Base-by-base conservation (phyloP, 2,888 invertebrate genomes). In the Lepidocyrtinus sp. region DNA sequence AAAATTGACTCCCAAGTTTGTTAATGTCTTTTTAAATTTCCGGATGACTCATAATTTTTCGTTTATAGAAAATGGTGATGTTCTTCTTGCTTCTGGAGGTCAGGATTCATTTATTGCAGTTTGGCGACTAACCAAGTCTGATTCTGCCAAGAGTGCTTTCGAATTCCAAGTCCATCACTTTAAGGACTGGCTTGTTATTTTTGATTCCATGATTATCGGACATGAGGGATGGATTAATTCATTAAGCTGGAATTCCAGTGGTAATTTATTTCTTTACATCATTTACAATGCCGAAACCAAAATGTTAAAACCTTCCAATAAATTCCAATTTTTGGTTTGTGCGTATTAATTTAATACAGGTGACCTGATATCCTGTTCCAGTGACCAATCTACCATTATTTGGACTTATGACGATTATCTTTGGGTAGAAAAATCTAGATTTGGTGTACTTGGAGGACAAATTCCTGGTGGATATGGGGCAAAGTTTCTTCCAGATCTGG, bases 381-480 rank as follows among this genome's bases (percentile, higher is more conserved):
- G 97, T 87, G 98, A 98, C 89, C 97, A 97, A 88, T 95, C 96
- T 0, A 92, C 97, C 88, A 94, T 98, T 46, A 90, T 98, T 25
- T 98, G 98, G 98, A 92, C 93, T 86, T 93, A 92, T 1, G 93
- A 92, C 86, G 87, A 89, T 1, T 90, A 90, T 21, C 90, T 95
- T 64, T 98, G 98, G 98, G 90, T 93, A 79, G 97, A 97, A 88
- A 91, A 91, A 71, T 92, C 94, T 0, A 90, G 97, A 59, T 93
- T 98, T 1, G 98, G 98, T 0, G 96, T 96, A 88, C 94, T 97
- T 21, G 98, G 98, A 0, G 98, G 98, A 0, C 96, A 95, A 88
- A 94, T 95, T 0, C 90, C 97, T n/a, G 98, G 98, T 0, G 97
- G 97, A 89, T 96, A 95, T 88, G 97, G 97, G 1, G 95, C 95